A percentile compares a stretch with the other conserved stretches of the same genome.
Conservation (phyloP, 2,888 invertebrate genomes). For the Galerucella calmariensis region DNA sequence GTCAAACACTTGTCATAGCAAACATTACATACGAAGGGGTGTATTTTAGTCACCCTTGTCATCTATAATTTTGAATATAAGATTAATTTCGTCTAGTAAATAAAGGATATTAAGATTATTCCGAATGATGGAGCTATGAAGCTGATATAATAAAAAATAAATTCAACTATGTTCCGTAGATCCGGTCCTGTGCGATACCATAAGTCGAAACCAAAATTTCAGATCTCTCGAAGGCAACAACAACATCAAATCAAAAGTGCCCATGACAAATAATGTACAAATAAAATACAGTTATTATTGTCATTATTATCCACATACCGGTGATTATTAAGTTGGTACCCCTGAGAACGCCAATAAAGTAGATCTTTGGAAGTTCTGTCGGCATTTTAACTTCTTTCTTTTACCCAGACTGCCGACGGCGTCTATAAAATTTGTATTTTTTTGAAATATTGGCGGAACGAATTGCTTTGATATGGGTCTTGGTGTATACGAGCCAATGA, state of each 20-base stretch:
- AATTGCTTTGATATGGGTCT: constrained; percentile 12
- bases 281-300: constrained; percentile 33
- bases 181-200: neutral
- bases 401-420: constrained; percentile 3
- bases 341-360: constrained; percentile 21
- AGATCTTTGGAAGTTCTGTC: constrained; percentile 15
- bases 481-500: constrained; percentile 10
- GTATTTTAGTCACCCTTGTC: constrained; percentile 5
- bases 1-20: constrained; percentile 41
- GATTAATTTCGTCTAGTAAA: neutral
- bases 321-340: constrained; percentile 28
- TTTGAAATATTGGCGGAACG: constrained; percentile 28
- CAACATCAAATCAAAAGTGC: constrained; percentile 12
- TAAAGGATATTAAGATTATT: too few species aligned
- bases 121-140: too few species aligned
- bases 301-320: constrained; percentile 32
- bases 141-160: neutral
- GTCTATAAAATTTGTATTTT: constrained; percentile 29
- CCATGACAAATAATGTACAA: constrained; percentile 21
- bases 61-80: neutral
- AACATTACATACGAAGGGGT: constrained; percentile 26
- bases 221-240: neutral
- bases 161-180: neutral
- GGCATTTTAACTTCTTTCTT: constrained; percentile 9
- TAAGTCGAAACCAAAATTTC: neutral